Conservation (phyloP, 2,797 vertebrate genomes). For the Peromyscus attwateri region DNA sequence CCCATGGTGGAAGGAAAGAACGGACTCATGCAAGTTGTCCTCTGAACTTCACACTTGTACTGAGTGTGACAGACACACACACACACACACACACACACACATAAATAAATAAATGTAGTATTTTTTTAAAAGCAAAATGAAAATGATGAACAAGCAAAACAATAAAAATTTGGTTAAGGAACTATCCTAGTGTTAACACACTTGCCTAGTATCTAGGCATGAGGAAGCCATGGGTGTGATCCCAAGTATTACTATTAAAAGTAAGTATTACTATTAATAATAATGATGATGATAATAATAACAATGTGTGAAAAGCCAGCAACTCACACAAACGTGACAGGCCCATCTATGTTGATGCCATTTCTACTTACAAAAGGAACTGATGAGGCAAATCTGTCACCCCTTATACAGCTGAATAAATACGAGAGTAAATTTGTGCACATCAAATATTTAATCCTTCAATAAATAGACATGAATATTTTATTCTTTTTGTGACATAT, state of each 20-base stretch:
- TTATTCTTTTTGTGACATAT: background rate
- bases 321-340: background rate
- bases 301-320: no score
- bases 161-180: background rate
- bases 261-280: background rate
- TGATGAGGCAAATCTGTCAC: background rate
- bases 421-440: background rate
- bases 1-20: background rate
- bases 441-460: background rate
- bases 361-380: background rate
- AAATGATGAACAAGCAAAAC: background rate
- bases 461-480: slow-evolving; percentile 28
- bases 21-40: background rate
- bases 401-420: background rate
- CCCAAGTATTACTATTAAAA: background rate
- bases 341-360: background rate
- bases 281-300: background rate
- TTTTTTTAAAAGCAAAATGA: background rate
- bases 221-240: background rate
- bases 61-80: background rate
- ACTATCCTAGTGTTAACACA: background rate
- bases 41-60: background rate
- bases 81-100: background rate
- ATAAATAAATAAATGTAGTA: background rate
- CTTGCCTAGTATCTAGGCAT: no score